Evolutionary conservation across 2,113 vertebrate species (phyloP), one percentile per base, ranked within the genome.

Genomic region (Cyphomyrus plagiostoma): DNA sequence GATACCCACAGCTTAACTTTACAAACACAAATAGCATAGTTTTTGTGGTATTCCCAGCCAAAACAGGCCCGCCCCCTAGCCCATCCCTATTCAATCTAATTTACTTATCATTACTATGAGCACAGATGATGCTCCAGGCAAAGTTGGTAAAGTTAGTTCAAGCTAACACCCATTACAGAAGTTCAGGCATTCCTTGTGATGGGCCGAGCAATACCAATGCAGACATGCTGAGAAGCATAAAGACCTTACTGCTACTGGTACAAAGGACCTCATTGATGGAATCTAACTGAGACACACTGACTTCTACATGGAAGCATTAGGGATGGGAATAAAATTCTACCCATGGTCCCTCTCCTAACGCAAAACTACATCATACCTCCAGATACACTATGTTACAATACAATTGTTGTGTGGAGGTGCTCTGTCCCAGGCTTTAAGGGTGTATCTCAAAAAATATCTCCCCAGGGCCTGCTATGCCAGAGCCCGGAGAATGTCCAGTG

Each of bases 61-160:
- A 39, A 35, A 62, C 26, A 58, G 19, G 46, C 70, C 23, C 19
- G 5, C 26, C 26, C 48, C 53, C 35, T 46, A n/a, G 26, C 9
- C 49, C 74, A 89, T 42, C 39, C 77, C 77, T 45, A 39, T 82
- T 42, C 26, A 30, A 52, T 89, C 42, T 21, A 88, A 48, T 88
- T 89, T 46, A 88, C 15, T 52, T 3, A 88, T 70, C 91, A 70
- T 70, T 26, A 49, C 53, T 52, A 58, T 89, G 10, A 87, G 17
- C 89, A 70, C 35, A 90, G 56, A 90, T 70, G 39, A 92, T 17
- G 35, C 89, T 39, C 88, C 88, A 82, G 86, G 19, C 35, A 3
- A 88, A n/a, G 46, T 89, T 91, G 53, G 91, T 90, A 89, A 92
- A 92, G 92, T 91, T 86, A 86, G 23, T 90, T 62, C 80, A 91